phyloP scores from a whole-genome alignment of 2,888 invertebrate genomes.

The Keiferia lycopersicella region DNA sequence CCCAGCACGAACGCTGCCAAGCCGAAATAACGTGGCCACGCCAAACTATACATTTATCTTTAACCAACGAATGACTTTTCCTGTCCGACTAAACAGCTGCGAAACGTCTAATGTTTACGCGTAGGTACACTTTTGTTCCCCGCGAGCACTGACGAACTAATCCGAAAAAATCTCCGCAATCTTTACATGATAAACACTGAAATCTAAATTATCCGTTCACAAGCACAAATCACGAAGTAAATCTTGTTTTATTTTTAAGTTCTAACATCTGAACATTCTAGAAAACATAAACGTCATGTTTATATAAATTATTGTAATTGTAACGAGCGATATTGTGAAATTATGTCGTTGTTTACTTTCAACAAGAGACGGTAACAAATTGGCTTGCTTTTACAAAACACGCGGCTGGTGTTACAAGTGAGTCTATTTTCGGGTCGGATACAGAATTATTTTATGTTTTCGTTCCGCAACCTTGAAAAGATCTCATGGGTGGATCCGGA shows the following conservation, averaged over 20 bases:
- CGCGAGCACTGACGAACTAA: slow-evolving; percentile 30
- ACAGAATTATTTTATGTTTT: slow-evolving; percentile 63
- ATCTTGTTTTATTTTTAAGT: not conserved
- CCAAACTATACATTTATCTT: slow-evolving; percentile 65
- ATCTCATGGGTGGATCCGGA: slow-evolving; percentile 53
- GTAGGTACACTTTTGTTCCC: slow-evolving; percentile 34
- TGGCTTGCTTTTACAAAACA: slow-evolving; percentile 53
- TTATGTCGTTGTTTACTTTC: slow-evolving; percentile 46
- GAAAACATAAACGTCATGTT: slow-evolving; percentile 44
- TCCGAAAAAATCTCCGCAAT: slow-evolving; percentile 25
- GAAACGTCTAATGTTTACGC: slow-evolving; percentile 45
- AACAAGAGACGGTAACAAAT: slow-evolving; percentile 47
- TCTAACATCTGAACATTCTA: slow-evolving; percentile 22
- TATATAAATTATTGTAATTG: slow-evolving; percentile 41
- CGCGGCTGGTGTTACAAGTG: slow-evolving; percentile 39
- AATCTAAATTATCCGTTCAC: slow-evolving; percentile 6
- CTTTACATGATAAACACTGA: slow-evolving; percentile 8
- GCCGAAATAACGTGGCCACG: slow-evolving; percentile 59
- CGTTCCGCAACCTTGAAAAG: slow-evolving; percentile 65
- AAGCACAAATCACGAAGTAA: not conserved
- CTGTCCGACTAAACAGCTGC: slow-evolving; percentile 56
- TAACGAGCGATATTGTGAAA: slow-evolving; percentile 42
- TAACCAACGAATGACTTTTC: slow-evolving; percentile 62
- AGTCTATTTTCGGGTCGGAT: slow-evolving; percentile 67
- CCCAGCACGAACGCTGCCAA: slow-evolving; percentile 70